Base-by-base conservation (phyloP, 2,888 invertebrate genomes). In the Ashinkailepas kermadecensis region DNA sequence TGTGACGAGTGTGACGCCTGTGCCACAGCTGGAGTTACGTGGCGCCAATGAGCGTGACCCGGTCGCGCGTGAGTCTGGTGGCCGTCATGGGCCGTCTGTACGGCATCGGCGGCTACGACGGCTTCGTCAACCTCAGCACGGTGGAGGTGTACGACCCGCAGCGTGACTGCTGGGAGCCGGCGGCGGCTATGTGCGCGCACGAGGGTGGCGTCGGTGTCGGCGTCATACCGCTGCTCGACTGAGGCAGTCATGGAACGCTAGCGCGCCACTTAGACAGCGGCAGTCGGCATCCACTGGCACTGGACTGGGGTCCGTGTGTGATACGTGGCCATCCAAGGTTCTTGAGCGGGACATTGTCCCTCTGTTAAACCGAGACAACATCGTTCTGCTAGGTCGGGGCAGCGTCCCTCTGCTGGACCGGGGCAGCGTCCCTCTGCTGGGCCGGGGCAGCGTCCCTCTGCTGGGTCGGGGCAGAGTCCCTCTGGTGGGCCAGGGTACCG, bases 121-220 rank as follows among this genome's bases (percentile, higher is more conserved):
- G 95, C 2, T 91, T 93, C 83, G 91, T 92, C 0, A 95, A 95
- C 88, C 88, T 95, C 21, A 91, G 92, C 13, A 92, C 94, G 0
- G 84, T 95, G n/a, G 95, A 95, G 87, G 91, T 93, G 15, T 95
- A 94, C 86, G 93, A 94, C 87, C 93, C 94, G 6, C 89, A 90
- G 84, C 89, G 88, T 10, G 91, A 94, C 86, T 89, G 89, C 56
- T 95, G 94, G 95, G 90, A 90, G 7, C 92, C 92, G 86, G 92
- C 92, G 23, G 90, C 92, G 4, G 89, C 92, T 0, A 95, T 95
- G 94, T 91, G 92, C 85, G 94, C 93, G 3, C 95, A 95, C 86
- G 95, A 95, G 87, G 95, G 95, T 1, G 95, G 95, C 0, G 95
- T 95, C 0, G 95, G 95, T n/a, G 93, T 94, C 56, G 95, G 94